Evolutionary conservation across 2,888 invertebrate genomes (phyloP).

Genomic region (Pomacea canaliculata): DNA sequence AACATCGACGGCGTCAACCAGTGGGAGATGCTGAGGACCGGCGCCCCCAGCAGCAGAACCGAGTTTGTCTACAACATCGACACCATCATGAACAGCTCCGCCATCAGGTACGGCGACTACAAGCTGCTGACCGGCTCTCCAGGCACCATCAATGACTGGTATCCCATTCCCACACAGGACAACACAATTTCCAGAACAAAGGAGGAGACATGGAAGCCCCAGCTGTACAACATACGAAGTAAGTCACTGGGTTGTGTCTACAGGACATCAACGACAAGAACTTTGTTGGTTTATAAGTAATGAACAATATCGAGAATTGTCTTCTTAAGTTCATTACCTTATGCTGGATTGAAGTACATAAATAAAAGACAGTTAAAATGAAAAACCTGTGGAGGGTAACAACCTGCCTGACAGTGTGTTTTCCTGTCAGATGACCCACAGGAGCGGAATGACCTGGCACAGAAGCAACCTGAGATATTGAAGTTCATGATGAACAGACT

Average conservation of each 20-base stretch:
- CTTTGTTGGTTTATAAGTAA: too few relatives aligned
- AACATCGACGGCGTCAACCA: too few relatives aligned
- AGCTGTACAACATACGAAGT: conserved; percentile 12
- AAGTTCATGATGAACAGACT: conserved; percentile 10
- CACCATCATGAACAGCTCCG: conserved; percentile 2
- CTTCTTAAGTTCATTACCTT: too few relatives aligned
- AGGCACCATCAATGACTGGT: background rate
- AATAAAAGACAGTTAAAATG: too few relatives aligned
- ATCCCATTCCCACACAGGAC: background rate
- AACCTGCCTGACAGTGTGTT: too few relatives aligned
- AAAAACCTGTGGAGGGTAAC: too few relatives aligned
- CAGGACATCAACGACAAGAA: too few relatives aligned
- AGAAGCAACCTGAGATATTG: background rate
- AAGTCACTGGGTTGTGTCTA: background rate
- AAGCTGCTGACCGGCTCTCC: conserved; percentile 12
- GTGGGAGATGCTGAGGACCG: too few relatives aligned
- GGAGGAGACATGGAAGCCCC: background rate
- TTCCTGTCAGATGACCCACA: conserved; percentile 3
- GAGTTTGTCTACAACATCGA: conserved; percentile 13
- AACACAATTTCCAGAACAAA: too few relatives aligned
- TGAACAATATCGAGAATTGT: too few relatives aligned
- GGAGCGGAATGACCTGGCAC: conserved; percentile 8
- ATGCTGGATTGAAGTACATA: too few relatives aligned
- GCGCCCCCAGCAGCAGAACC: background rate
- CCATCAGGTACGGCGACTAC: conserved; percentile 12